phyloP scores from a whole-genome alignment of 2,888 invertebrate genomes.

The Xestia c-nigrum region DNA sequence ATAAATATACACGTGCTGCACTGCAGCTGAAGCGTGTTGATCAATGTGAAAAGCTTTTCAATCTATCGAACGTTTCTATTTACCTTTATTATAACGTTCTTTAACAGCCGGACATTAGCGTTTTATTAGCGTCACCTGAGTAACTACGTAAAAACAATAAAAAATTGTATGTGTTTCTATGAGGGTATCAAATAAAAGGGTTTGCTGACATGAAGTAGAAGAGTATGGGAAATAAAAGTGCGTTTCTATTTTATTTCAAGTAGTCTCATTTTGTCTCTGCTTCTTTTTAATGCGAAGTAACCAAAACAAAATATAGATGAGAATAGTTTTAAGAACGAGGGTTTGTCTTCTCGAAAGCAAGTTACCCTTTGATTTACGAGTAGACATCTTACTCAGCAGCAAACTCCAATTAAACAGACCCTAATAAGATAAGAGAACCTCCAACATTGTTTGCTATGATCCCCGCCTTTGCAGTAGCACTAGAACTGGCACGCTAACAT shows the following conservation, averaged over 20 bases:
- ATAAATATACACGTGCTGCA: conserved; percentile 32
- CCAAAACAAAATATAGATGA: background rate
- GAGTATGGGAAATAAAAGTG: no score
- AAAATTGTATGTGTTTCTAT: no score
- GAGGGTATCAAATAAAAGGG: no score
- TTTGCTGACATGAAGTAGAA: no score
- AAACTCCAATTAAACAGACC: background rate
- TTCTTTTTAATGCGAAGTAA: background rate
- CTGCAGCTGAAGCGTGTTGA: background rate
- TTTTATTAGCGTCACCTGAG: no score
- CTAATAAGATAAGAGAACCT: background rate
- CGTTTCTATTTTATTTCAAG: no score
- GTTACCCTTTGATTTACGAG: background rate
- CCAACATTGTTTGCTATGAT: conserved; percentile 7
- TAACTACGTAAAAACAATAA: no score
- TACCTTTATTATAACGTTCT: conserved; percentile 8
- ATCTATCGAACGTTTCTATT: conserved; percentile 10
- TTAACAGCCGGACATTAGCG: background rate
- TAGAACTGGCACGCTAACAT: conserved; percentile 28
- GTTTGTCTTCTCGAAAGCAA: background rate
- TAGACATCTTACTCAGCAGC: background rate
- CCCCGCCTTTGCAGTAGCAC: background rate
- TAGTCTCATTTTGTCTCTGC: background rate
- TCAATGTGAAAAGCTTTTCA: conserved; percentile 5
- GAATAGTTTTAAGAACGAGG: no score